phyloP scores from a whole-genome alignment of 2,888 invertebrate genomes.

The Dermolepida albohirtum region DNA sequence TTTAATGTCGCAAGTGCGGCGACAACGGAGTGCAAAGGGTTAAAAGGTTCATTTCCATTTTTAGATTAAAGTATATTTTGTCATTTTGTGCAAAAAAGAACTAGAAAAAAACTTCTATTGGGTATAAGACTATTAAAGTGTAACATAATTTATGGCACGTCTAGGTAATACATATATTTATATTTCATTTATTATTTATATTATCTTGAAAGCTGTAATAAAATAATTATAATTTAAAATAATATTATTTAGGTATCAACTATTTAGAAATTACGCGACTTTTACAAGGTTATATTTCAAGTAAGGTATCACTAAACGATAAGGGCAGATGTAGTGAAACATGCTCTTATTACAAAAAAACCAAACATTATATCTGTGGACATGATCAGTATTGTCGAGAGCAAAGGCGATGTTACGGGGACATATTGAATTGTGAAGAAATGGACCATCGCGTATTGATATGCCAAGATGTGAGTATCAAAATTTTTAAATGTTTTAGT shows the following conservation, averaged over 20 bases:
- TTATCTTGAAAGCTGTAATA: too few relatives aligned
- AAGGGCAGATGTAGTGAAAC: constrained; percentile 82
- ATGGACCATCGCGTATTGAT: constrained; percentile 89
- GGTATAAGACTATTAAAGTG: too few relatives aligned
- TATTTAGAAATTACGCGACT: constrained; percentile 83
- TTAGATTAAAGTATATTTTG: too few relatives aligned
- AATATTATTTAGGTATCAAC: constrained; percentile 69
- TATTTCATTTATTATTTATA: too few relatives aligned
- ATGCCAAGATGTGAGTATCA: constrained; percentile 81
- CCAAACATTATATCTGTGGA: constrained; percentile 79
- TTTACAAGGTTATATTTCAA: constrained; percentile 87
- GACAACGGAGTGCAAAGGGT: too few relatives aligned
- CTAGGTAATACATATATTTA: too few relatives aligned
- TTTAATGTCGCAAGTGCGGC: too few relatives aligned
- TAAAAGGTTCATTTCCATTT: too few relatives aligned
- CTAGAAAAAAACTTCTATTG: too few relatives aligned
- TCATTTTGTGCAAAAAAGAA: too few relatives aligned
- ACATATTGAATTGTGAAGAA: constrained; percentile 80
- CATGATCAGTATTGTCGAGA: constrained; percentile 76
- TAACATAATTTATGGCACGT: too few relatives aligned
- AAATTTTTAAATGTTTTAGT: not conserved
- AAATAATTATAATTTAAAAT: too few relatives aligned
- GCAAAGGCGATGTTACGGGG: constrained; percentile 77
- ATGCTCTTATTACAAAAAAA: constrained; percentile 80
- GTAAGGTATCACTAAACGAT: constrained; percentile 88